A percentile compares a stretch with the other conserved stretches of the same genome.
Evolutionary conservation across 2,888 invertebrate genomes (phyloP).

Genomic region (Lutraria lutraria): DNA sequence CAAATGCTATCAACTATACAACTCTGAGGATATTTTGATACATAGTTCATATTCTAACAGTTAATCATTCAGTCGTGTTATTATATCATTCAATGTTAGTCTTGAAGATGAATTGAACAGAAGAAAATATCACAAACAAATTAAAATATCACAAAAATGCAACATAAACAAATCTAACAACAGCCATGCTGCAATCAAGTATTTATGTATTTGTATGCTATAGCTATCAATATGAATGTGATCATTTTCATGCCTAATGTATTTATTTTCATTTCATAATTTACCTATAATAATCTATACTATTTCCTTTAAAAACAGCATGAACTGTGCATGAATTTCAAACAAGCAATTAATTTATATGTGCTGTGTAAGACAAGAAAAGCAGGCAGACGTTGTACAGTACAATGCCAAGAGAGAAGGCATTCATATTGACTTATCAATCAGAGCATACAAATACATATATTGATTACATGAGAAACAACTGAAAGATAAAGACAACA

Average conservation of each 20-base stretch:
- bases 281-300: too few species aligned
- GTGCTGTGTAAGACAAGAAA: background rate
- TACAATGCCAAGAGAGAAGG: background rate
- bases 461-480: background rate
- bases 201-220: background rate
- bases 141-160: background rate
- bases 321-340: background rate
- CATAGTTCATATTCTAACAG: background rate
- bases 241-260: too few species aligned
- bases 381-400: background rate
- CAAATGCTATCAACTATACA: too few species aligned
- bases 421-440: background rate
- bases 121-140: conserved; percentile 20
- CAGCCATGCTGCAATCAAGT: conserved; percentile 19
- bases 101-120: conserved; percentile 49
- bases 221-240: background rate
- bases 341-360: conserved; percentile 2
- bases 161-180: background rate
- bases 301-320: too few species aligned
- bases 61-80: background rate
- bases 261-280: background rate
- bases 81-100: conserved; percentile 10
- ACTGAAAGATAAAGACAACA: conserved; percentile 9
- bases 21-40: too few species aligned
- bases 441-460: conserved; percentile 8